These are phyloP conservation scores for Neogobius melanostomus DNA, from an alignment of 2,113 vertebrate genomes.

Conservation along the genomic window DNA sequence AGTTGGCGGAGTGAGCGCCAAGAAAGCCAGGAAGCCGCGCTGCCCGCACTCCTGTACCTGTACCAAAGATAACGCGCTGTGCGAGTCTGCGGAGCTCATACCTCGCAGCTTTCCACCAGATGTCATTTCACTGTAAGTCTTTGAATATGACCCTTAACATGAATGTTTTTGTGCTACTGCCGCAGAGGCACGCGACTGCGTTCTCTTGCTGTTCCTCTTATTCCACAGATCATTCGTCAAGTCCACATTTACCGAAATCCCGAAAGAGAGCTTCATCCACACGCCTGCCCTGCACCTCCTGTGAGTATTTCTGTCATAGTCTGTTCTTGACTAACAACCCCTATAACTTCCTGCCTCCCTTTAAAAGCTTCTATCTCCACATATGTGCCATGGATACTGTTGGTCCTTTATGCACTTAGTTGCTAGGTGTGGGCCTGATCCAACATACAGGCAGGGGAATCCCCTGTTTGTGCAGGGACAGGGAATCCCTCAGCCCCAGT, in stretches of 20 bases:
- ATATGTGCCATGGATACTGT: background rate
- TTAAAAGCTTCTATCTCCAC: background rate
- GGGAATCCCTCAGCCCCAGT: conserved; percentile 30
- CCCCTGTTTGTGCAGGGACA: conserved; percentile 38
- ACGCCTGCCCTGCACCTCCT: conserved; percentile 97
- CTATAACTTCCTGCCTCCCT: conserved; percentile 45
- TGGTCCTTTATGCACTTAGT: background rate
- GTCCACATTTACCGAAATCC: conserved; percentile 76
- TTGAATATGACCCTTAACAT: background rate
- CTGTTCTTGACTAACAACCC: conserved; percentile 54
- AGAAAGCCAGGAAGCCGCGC: conserved; percentile 85
- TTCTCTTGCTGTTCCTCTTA: background rate
- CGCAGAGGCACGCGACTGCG: conserved; percentile 3
- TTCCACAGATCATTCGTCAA: conserved; percentile 83
- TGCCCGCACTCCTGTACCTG: conserved; percentile 93
- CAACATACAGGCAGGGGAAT: conserved; percentile 17
- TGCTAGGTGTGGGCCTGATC: background rate
- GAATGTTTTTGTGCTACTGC: background rate
- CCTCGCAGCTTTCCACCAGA: conserved; percentile 93
- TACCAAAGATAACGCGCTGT: conserved; percentile 99
- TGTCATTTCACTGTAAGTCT: conserved; percentile 96
- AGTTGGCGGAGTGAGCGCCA: conserved; percentile 77
- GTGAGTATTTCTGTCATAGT: conserved; percentile 79
- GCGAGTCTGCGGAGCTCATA: conserved; percentile 90
- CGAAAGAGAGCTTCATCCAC: conserved; percentile 85